phyloP scores from a whole-genome alignment of 1,140 invertebrate species.

The Cydia strobilella region DNA sequence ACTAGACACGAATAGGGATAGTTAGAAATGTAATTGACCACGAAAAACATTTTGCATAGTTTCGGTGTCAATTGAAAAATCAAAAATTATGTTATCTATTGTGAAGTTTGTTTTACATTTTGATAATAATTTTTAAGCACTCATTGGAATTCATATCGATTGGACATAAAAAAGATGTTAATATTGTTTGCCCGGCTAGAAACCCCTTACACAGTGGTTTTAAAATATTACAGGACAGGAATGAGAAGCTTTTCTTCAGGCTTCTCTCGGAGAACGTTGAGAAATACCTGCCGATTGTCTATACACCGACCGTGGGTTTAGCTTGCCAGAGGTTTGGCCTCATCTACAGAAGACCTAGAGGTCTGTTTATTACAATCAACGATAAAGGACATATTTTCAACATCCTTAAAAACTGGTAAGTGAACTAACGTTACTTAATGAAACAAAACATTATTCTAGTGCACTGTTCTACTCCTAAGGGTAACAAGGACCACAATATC shows the following conservation, averaged over 20 bases:
- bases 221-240: constrained; percentile 89
- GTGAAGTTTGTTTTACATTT: too few relatives aligned
- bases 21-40: too few relatives aligned
- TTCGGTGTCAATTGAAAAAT: too few relatives aligned
- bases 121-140: too few relatives aligned
- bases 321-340: constrained; percentile 98
- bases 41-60: too few relatives aligned
- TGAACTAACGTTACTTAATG: constrained; percentile 37
- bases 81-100: too few relatives aligned
- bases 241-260: constrained; percentile 97
- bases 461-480: too few relatives aligned
- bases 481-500: too few relatives aligned
- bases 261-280: constrained; percentile 96
- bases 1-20: not conserved
- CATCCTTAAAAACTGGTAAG: constrained; percentile 93
- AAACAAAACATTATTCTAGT: not conserved
- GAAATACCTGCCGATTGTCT: constrained; percentile 98
- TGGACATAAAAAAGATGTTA: not conserved
- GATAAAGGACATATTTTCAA: constrained; percentile 96
- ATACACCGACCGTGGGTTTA: constrained; percentile 98
- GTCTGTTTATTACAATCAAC: constrained; percentile 97
- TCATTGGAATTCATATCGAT: too few relatives aligned
- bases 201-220: constrained; percentile 44
- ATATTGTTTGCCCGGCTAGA: too few relatives aligned
- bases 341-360: constrained; percentile 95